These are phyloP conservation scores for Emydura subglobosa DNA, from an alignment of 2,113 vertebrate genomes.

Conservation along the genomic window DNA sequence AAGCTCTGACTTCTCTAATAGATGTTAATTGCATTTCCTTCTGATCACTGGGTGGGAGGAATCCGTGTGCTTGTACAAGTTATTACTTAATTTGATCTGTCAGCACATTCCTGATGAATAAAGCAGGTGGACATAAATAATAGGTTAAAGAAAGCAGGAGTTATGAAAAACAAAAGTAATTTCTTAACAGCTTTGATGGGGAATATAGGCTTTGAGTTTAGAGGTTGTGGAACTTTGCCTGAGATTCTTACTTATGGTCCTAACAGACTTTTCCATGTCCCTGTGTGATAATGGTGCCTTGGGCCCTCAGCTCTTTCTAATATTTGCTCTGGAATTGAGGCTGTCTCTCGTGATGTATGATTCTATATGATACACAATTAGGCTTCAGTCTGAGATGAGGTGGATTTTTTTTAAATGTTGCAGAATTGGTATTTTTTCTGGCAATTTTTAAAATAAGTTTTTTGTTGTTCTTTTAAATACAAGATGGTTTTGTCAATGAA, in stretches of 20 bases:
- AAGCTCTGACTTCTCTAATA: constrained; percentile 81
- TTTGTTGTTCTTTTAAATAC: background rate
- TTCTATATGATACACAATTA: background rate
- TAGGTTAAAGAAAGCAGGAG: constrained; percentile 61
- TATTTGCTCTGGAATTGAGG: background rate
- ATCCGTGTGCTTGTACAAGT: constrained; percentile 75
- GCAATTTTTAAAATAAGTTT: background rate
- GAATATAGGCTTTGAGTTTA: background rate
- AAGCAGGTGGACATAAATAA: constrained; percentile 50
- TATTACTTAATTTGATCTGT: constrained; percentile 81
- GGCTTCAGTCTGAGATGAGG: background rate
- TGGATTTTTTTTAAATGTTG: background rate
- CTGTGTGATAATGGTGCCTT: background rate
- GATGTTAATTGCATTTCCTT: constrained; percentile 87
- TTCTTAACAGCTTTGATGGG: constrained; percentile 18
- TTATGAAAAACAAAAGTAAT: constrained; percentile 53
- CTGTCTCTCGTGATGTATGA: background rate
- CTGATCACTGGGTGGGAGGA: constrained; percentile 82
- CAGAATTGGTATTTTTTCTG: background rate
- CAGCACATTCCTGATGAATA: constrained; percentile 82
- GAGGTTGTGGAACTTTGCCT: background rate
- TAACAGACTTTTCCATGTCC: background rate
- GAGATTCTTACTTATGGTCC: background rate
- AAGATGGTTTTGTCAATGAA: background rate
- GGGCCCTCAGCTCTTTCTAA: background rate